A percentile compares a stretch with the other conserved stretches of the same genome.
Evolutionary conservation across 2,113 vertebrate genomes (phyloP).

Genomic region (Hystrix brachyura): DNA sequence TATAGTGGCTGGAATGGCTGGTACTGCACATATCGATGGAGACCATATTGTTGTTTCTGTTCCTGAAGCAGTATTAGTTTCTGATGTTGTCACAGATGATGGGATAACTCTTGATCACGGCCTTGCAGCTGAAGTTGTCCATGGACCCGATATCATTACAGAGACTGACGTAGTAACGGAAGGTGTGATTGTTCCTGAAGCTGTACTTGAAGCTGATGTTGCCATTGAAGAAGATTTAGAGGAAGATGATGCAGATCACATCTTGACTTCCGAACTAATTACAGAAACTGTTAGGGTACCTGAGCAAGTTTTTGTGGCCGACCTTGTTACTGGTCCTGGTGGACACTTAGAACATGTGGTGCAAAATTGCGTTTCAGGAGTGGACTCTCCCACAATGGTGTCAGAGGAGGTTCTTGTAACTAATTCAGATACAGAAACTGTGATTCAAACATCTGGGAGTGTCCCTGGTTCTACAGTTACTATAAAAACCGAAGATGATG

Average conservation of each 20-base stretch:
- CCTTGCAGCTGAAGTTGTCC: conserved; percentile 95
- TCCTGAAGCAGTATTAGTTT: conserved; percentile 97
- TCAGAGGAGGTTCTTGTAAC: conserved; percentile 97
- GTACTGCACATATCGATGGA: conserved; percentile 97
- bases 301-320: conserved; percentile 98
- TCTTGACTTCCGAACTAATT: conserved; percentile 94
- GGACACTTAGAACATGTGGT: conserved; percentile 94
- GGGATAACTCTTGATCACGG: conserved; percentile 96
- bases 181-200: conserved; percentile 95
- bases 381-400: conserved; percentile 91
- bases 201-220: conserved; percentile 94
- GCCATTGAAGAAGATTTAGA: conserved; percentile 96
- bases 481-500: conserved; percentile 95
- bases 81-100: conserved; percentile 97
- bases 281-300: conserved; percentile 90
- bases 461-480: conserved; percentile 93
- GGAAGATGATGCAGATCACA: conserved; percentile 92
- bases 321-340: conserved; percentile 94
- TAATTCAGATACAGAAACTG: conserved; percentile 93
- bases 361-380: conserved; percentile 89
- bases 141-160: conserved; percentile 94
- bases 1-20: conserved; percentile 97
- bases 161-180: conserved; percentile 93
- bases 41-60: conserved; percentile 99
- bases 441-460: conserved; percentile 92